Base-by-base conservation (phyloP, 2,113 vertebrate species). In the Atherinomorus stipes region DNA sequence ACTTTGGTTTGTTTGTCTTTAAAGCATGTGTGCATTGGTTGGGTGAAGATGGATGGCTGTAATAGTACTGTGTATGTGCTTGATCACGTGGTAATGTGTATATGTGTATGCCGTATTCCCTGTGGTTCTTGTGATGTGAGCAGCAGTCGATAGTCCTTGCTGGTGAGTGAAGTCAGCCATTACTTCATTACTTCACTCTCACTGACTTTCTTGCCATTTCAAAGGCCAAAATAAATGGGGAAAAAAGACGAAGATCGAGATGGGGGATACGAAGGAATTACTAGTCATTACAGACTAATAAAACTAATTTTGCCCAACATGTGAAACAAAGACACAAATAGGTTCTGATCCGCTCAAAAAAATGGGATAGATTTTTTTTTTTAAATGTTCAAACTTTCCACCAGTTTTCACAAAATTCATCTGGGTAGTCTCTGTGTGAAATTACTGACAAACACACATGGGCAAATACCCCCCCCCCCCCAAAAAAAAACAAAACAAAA, bases 121-220 rank as follows among this genome's bases (percentile, higher is more conserved):
- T 50, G 26, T 18, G 61, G 68, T 54, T 64, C 11, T 23, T 23
- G 18, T 19, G 58, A 51, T 49, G 58, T 65, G 56, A 54, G 74
- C 49, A 26, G 47, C 42, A 57, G 79, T 83, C 53, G 19, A 81
- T 86, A 83, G 28, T 60, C 83, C 68, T 76, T 50, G 70, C 64
- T 63, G 56, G 62, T n/a, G n/a, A 81, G 75, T 68, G 57, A 86
- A 71, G 81, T 83, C 80, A 54, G 75, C 71, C 69, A 72, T 88
- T 86, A 76, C 45, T 85, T 84, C 69, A 72, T 88, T 86, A 76
- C 45, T 85, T 84, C 75, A 74, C 61, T 71, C 73, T 78, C 75
- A 54, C 66, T 76, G 60, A 84, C 68, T 74, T 81, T 81, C 38
- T 66, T 16, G 0, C 54, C 25, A 50, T 37, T 67, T 23, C 67